Evolutionary conservation across 2,797 vertebrate species (phyloP).

Genomic region (Myoxocephalus aenaeus): DNA sequence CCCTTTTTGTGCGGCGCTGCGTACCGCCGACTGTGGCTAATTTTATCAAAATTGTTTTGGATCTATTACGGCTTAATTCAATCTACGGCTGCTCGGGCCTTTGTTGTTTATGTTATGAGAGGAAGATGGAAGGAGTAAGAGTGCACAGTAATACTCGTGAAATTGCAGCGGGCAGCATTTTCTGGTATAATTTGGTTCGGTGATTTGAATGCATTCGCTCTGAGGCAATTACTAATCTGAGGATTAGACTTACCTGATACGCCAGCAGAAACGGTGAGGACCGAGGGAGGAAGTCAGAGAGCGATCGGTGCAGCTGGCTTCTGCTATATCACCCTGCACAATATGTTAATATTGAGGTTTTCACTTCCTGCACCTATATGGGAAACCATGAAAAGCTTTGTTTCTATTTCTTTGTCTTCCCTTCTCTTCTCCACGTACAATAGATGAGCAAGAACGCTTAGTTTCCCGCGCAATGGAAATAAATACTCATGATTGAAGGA

Average conservation of each 20-base stretch:
- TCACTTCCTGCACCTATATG: conserved; percentile 17
- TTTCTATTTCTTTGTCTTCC: neutral
- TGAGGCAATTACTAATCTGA: conserved; percentile 79
- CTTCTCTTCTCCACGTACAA: neutral
- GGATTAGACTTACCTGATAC: conserved; percentile 79
- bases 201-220: conserved; percentile 80
- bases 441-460: conserved; percentile 14
- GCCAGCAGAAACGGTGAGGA: conserved; percentile 47
- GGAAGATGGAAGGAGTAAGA: conserved; percentile 62
- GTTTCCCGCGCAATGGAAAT: conserved; percentile 21
- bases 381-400: neutral
- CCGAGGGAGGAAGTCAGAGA: conserved; percentile 24
- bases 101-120: conserved; percentile 69
- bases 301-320: conserved; percentile 37
- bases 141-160: conserved; percentile 67
- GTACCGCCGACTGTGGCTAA: conserved; percentile 71
- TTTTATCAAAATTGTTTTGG: conserved; percentile 77
- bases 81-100: conserved; percentile 62
- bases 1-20: conserved; percentile 40
- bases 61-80: conserved; percentile 77
- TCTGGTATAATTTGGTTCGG: conserved; percentile 77
- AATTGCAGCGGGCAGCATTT: conserved; percentile 79
- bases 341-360: conserved; percentile 42
- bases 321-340: conserved; percentile 45
- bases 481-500: conserved; percentile 47